A percentile compares a stretch with the other conserved stretches of the same genome.
Conservation (phyloP, 2,888 invertebrate species). For the Caenorhabditis sp. region DNA sequence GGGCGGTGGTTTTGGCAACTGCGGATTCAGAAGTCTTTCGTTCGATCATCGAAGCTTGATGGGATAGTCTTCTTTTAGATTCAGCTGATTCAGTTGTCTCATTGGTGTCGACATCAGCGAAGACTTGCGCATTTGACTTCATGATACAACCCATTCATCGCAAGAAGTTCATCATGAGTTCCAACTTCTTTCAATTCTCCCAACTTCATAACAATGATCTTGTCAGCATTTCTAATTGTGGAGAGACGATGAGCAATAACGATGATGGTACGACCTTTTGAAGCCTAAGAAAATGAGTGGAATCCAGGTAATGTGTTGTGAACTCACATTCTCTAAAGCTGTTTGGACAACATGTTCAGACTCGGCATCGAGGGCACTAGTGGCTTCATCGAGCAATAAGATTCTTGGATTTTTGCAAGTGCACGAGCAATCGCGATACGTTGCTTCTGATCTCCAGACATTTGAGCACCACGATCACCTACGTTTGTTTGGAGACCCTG, state of each 20-base stretch:
- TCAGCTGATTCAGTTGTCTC: conserved; percentile 10
- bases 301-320: too few species aligned
- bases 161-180: conserved; percentile 54
- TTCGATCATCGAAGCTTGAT: conserved; percentile 16
- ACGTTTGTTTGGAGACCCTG: conserved; percentile 60
- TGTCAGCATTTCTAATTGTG: conserved; percentile 62
- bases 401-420: conserved; percentile 48
- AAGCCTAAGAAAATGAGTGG: conserved; percentile 10
- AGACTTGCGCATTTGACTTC: conserved; percentile 63
- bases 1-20: conserved; percentile 16
- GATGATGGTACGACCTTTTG: conserved; percentile 58
- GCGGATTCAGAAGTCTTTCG: not conserved
- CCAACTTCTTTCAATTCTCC: conserved; percentile 58
- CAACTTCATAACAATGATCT: conserved; percentile 62
- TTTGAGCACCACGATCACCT: conserved; percentile 66
- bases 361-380: conserved; percentile 79
- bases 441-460: conserved; percentile 66
- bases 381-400: conserved; percentile 77
- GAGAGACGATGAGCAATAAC: conserved; percentile 66
- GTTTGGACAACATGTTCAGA: conserved; percentile 79
- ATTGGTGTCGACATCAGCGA: conserved; percentile 52
- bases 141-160: conserved; percentile 48
- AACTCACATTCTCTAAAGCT: conserved; percentile 49
- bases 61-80: conserved; percentile 19
- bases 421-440: conserved; percentile 61